phyloP scores from a whole-genome alignment of 2,888 invertebrate genomes.

The Macrostomum cliftonense region DNA sequence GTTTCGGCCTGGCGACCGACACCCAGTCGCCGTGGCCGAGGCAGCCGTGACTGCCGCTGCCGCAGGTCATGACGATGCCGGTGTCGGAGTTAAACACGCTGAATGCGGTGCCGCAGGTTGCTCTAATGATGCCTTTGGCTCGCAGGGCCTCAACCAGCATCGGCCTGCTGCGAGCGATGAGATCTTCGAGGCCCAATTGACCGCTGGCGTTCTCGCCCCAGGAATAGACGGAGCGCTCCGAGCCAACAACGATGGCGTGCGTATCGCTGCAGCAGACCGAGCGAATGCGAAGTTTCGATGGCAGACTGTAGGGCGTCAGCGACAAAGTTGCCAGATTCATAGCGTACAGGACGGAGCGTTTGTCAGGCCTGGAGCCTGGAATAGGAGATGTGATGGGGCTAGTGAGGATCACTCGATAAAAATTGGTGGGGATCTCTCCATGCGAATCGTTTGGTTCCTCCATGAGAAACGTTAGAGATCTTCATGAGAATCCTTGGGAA shows the following conservation, averaged over 20 bases:
- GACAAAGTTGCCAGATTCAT: conserved; percentile 23
- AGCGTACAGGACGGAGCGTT: conserved; percentile 30
- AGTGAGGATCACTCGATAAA: too few species aligned
- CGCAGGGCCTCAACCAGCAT: conserved; percentile 45
- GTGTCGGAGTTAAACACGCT: conserved; percentile 50
- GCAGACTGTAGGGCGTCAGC: conserved; percentile 25
- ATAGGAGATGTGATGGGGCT: too few species aligned
- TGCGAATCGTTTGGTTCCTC: too few species aligned
- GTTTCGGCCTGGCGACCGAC: conserved; percentile 43
- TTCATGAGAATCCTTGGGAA: too few species aligned
- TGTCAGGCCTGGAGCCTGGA: not conserved
- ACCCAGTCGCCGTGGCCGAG: conserved; percentile 49
- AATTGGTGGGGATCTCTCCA: too few species aligned
- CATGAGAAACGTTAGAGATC: too few species aligned
- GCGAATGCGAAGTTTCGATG: conserved; percentile 31
- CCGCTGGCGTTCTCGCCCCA: conserved; percentile 50
- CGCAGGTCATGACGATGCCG: conserved; percentile 52
- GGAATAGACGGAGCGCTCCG: conserved; percentile 46
- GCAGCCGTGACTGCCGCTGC: conserved; percentile 46
- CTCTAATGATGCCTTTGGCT: conserved; percentile 42
- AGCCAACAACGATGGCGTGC: conserved; percentile 43
- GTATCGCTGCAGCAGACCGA: conserved; percentile 29
- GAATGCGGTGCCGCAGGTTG: conserved; percentile 48
- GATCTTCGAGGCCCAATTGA: conserved; percentile 45
- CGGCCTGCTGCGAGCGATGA: conserved; percentile 42